Base-by-base conservation (phyloP, 2,113 vertebrate species). In the Dipodomys spectabilis region DNA sequence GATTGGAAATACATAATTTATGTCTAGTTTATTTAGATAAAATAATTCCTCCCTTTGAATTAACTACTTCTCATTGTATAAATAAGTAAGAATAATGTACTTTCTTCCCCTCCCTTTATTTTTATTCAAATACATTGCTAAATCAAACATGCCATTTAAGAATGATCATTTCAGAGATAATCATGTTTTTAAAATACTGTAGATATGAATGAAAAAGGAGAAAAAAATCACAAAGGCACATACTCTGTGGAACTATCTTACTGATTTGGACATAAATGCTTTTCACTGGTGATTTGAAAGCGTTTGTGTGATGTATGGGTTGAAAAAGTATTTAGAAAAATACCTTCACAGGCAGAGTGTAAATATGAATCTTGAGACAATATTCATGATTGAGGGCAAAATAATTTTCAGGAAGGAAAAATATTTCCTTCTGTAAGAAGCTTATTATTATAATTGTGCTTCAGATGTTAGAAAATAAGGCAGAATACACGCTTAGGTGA, bases 371-470 rank as follows among this genome's bases (percentile, higher is more conserved):
- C 90, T 85, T 87, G 62, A 92, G 96, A 45, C 44, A 88, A 32
- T 90, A 53, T 82, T 88, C 60, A 49, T 93, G 60, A 95, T 77
- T 91, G 84, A 75, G 93, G 78, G 44, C 74, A 90, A 95, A 90
- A 69, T 95, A 88, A 93, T 91, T 95, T 95, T 88, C 20, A 32
- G 39, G n/a, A 86, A 80, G 74, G 82, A 86, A 77, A 93, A 93
- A 75, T 85, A 92, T 82, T 95, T 88, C 27, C 85, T 93, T 82
- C 64, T 92, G 75, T 93, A 92, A 85, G 85, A 82, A 92, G 44
- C 44, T 89, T 95, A 75, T 92, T 92, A 83, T 89, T 78, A 75
- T 87, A 49, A 87, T 81, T 16, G 53, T 45, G 30, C 78, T 57
- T 64, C 32, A 84, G 77, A 71, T 91, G 72, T 92, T 91, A 84